Percentiles rank a stretch among this genome's conserved stretches.
phyloP scores from a whole-genome alignment of 1,140 invertebrate species.

The Drosophila ficusphila region DNA sequence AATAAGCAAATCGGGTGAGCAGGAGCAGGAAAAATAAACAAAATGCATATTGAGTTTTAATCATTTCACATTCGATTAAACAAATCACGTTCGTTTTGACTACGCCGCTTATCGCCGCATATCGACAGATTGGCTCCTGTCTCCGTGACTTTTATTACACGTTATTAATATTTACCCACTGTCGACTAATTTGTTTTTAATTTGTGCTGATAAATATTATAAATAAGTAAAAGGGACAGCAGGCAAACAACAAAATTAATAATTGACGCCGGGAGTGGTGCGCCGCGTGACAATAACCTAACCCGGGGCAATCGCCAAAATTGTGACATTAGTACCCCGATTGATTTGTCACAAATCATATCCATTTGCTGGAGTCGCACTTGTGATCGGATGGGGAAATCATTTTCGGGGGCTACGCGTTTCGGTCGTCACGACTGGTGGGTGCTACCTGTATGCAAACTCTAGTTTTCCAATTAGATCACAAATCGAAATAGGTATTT shows the following conservation, averaged over 20 bases:
- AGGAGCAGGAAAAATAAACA: conserved; percentile 27
- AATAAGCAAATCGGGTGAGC: neutral
- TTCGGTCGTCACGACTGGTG: neutral
- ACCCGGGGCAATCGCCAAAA: conserved; percentile 27
- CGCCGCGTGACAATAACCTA: neutral
- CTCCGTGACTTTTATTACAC: conserved; percentile 75
- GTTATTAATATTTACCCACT: conserved; percentile 82
- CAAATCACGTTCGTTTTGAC: conserved; percentile 48
- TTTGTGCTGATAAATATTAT: conserved; percentile 79
- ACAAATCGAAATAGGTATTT: too few species aligned
- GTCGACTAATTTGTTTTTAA: conserved; percentile 82
- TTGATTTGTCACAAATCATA: conserved; percentile 78
- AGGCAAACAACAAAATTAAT: conserved; percentile 78
- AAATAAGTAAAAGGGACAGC: conserved; percentile 70
- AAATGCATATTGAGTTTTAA: conserved; percentile 69
- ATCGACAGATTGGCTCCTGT: conserved; percentile 39
- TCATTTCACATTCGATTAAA: conserved; percentile 65
- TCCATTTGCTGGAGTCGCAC: conserved; percentile 67
- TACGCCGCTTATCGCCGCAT: conserved; percentile 56
- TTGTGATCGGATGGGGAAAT: conserved; percentile 18
- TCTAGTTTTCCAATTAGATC: too few species aligned
- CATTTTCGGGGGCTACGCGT: neutral
- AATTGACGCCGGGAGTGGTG: conserved; percentile 28
- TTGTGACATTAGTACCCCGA: conserved; percentile 72
- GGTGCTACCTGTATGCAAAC: neutral